phyloP scores from a whole-genome alignment of 2,888 invertebrate species.

The Eupithecia tripunctaria region DNA sequence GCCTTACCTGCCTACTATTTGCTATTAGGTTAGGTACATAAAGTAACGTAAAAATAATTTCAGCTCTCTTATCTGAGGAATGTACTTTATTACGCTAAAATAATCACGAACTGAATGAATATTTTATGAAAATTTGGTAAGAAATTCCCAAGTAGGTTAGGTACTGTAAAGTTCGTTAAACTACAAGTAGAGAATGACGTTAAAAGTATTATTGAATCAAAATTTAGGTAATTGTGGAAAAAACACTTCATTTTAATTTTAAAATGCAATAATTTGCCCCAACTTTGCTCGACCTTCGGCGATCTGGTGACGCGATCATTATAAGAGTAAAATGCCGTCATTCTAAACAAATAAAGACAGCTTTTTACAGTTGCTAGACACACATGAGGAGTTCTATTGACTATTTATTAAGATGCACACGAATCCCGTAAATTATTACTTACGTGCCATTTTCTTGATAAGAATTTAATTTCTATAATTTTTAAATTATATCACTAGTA shows the following conservation, averaged over 20 bases:
- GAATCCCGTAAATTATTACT: background rate
- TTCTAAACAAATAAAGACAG: constrained; percentile 55
- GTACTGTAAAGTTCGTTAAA: background rate
- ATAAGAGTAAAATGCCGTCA: constrained; percentile 58
- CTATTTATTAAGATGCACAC: background rate
- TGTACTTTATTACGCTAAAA: background rate
- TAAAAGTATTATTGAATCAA: background rate
- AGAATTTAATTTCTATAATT: background rate
- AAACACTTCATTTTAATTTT: background rate
- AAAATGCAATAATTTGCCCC: constrained; percentile 55
- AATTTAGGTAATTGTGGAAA: background rate
- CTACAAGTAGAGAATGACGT: background rate
- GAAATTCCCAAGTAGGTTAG: background rate
- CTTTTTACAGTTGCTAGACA: constrained; percentile 47
- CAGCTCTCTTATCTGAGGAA: background rate
- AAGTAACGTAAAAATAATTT: background rate
- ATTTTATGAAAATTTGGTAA: constrained; percentile 1
- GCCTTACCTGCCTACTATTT: background rate
- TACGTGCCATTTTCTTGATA: background rate
- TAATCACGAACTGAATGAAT: background rate
- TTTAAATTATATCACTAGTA: no score
- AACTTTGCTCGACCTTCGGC: constrained; percentile 70
- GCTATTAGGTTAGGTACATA: background rate
- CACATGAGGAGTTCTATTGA: background rate
- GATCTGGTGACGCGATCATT: constrained; percentile 61